These are phyloP conservation scores for Columbina picui DNA, from an alignment of 2,113 vertebrate species.

Conservation along the genomic window DNA sequence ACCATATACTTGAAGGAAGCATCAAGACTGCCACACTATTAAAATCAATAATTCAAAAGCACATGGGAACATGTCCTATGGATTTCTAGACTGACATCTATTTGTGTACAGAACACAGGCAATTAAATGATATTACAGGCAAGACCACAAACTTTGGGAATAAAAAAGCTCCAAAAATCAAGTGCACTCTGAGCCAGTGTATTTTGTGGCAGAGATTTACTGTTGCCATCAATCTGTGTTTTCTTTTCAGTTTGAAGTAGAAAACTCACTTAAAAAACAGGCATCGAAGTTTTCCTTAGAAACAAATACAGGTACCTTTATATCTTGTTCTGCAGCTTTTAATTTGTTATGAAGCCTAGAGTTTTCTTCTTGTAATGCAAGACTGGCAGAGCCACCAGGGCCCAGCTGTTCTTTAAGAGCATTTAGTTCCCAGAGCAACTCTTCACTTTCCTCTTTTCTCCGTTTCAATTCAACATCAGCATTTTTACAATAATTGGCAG, in stretches of 20 bases:
- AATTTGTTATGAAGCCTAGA: slow-evolving; percentile 1
- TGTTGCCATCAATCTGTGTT: not conserved
- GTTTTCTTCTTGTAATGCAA: not conserved
- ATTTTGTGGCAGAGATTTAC: not conserved
- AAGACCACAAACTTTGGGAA: not conserved
- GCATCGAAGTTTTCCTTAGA: not conserved
- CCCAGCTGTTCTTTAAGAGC: slow-evolving; percentile 4
- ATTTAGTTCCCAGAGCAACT: slow-evolving; percentile 48
- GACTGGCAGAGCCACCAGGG: not conserved
- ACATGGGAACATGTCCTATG: not conserved
- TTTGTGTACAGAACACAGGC: not conserved
- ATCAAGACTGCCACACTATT: not conserved
- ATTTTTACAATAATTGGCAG: not conserved
- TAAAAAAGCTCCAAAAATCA: not conserved
- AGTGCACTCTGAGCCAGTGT: not conserved
- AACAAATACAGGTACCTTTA: slow-evolving; percentile 53
- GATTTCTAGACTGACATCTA: not conserved
- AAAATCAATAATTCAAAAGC: not conserved
- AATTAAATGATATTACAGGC: not conserved
- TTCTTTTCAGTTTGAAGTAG: not conserved
- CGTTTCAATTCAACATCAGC: slow-evolving; percentile 45
- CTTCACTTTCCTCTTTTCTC: slow-evolving; percentile 46
- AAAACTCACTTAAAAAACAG: not conserved
- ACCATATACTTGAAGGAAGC: not conserved
- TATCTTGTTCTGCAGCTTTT: slow-evolving; percentile 35